These are phyloP conservation scores for Pogona vitticeps DNA, from an alignment of 2,113 vertebrate genomes.

Conservation along the genomic window DNA sequence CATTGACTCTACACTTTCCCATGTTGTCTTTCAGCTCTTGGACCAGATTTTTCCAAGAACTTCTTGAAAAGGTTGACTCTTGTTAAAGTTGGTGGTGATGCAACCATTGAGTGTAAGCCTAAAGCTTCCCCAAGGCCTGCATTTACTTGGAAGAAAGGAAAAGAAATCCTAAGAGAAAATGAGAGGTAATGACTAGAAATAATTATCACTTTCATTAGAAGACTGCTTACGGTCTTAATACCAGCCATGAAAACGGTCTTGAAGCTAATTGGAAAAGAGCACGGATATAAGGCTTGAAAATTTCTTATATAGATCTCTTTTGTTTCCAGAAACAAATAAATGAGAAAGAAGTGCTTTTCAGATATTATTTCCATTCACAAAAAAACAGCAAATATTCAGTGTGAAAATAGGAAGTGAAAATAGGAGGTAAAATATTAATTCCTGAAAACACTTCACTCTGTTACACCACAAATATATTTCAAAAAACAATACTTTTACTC, in stretches of 20 bases:
- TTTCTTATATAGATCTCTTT: too few species aligned
- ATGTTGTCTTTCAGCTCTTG: conserved; percentile 80
- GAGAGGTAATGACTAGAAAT: conserved; percentile 83
- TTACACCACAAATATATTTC: background rate
- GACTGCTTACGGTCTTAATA: conserved; percentile 52
- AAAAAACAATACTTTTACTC: background rate
- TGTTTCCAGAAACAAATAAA: too few species aligned
- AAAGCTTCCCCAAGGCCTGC: conserved; percentile 93
- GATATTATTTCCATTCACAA: too few species aligned
- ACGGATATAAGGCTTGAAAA: too few species aligned
- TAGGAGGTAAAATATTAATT: conserved; percentile 1
- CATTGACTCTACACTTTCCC: conserved; percentile 17
- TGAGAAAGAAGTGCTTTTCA: too few species aligned
- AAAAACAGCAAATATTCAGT: background rate
- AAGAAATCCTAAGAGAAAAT: conserved; percentile 82
- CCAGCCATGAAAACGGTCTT: conserved; percentile 53
- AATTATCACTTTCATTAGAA: conserved; percentile 51
- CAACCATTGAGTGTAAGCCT: conserved; percentile 92
- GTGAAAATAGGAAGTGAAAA: background rate
- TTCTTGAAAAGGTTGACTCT: conserved; percentile 88
- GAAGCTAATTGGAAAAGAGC: conserved; percentile 45
- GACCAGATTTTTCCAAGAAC: conserved; percentile 92
- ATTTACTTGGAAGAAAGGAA: conserved; percentile 93
- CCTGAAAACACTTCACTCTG: background rate
- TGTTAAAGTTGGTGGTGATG: conserved; percentile 90